Evolutionary conservation across 2,113 vertebrate genomes (phyloP), one percentile per base, ranked within the genome.

Genomic region (Orycteropus afer): DNA sequence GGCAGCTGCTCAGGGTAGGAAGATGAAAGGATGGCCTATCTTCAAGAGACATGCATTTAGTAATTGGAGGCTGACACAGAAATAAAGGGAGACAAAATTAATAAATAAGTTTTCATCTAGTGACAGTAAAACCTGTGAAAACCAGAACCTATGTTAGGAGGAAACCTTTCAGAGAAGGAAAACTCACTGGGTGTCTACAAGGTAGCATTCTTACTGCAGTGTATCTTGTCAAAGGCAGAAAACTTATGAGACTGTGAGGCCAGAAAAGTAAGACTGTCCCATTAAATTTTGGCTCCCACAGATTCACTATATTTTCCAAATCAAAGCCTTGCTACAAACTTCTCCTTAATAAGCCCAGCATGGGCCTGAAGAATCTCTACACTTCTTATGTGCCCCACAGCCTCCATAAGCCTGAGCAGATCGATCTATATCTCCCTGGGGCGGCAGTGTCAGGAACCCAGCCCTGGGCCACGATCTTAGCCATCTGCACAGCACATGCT

Each of bases 311-410:
- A 27, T 9, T 47, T 1, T 4, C 77, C 27, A 5, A 27, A 14
- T 15, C 49, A 42, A 10, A 11, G 49, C 15, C 13, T 86, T 49
- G 32, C 49, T n/a, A 12, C 3, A 29, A 29, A 20, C 49, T 76
- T 65, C 37, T 23, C 37, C 20, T 61, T 55, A 65, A 12, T 18
- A 32, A n/a, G 2, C 14, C 57, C 29, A 13, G 14, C 34, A 0
- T 10, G 3, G 47, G 3, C n/a, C 37, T 47, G 27, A 59, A 12
- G 83, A 51, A 17, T 29, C 67, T 2, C 37, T 57, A n/a, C 1
- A 13, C 3, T 37, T 22, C 29, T 11, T n/a, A 9, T 1, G 9
- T 0, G 9, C 22, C 67, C 4, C 15, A 17, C 1, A 29, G 7
- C 4, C 59, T 67, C 45, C 7, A 37, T 1, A 82, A 53, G 45